Percentiles rank a stretch among this genome's conserved stretches.
Evolutionary conservation across 2,888 invertebrate species (phyloP).

Genomic region (Ypsolopha sequella): DNA sequence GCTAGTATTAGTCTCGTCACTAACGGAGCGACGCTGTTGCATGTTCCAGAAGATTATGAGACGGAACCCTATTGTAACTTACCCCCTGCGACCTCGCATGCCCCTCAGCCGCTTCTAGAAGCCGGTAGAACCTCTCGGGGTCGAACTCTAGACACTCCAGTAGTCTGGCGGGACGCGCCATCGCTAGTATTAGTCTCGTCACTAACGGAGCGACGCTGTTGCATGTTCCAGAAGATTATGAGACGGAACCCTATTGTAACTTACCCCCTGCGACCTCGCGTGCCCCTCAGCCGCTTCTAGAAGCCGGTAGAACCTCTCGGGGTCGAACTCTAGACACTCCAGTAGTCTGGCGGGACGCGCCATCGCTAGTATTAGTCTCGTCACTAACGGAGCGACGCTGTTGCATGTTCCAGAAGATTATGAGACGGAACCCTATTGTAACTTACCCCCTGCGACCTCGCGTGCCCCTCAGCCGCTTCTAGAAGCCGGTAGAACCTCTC

Average conservation of each 20-base stretch:
- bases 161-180: constrained; percentile 95
- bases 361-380: constrained; percentile 92
- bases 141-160: constrained; percentile 99
- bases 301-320: constrained; percentile 97
- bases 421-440: neutral
- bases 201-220: constrained; percentile 89
- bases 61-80: neutral
- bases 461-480: constrained; percentile 96
- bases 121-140: constrained; percentile 97
- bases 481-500: constrained; percentile 97
- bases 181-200: constrained; percentile 92
- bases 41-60: constrained; percentile 73
- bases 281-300: constrained; percentile 97
- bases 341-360: constrained; percentile 95
- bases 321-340: constrained; percentile 99
- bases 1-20: constrained; percentile 94
- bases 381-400: constrained; percentile 90
- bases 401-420: constrained; percentile 78
- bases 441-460: constrained; percentile 72
- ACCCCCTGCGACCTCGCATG: constrained; percentile 80
- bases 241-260: too few species aligned
- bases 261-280: constrained; percentile 75
- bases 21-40: constrained; percentile 86
- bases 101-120: constrained; percentile 96
- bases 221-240: constrained; percentile 75